These are phyloP conservation scores for Tipula unca DNA, from an alignment of 2,888 invertebrate species.

Conservation along the genomic window DNA sequence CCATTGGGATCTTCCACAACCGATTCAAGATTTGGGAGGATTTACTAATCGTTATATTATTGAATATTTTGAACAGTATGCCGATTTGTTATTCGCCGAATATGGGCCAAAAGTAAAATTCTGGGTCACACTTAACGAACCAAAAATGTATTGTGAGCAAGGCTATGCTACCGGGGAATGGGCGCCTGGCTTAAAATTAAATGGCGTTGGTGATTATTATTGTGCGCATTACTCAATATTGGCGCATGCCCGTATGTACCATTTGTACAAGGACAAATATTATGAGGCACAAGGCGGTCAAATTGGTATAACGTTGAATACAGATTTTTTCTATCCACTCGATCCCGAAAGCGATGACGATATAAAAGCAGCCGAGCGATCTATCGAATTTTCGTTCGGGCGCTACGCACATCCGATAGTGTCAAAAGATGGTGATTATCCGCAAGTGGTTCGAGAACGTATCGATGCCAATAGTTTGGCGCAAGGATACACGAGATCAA, in stretches of 20 bases:
- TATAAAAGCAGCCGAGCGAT: not conserved
- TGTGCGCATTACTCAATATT: slow-evolving; percentile 45
- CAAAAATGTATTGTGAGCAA: slow-evolving; percentile 38
- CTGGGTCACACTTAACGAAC: slow-evolving; percentile 54
- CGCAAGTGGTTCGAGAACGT: not conserved
- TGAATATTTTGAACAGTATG: slow-evolving; percentile 46
- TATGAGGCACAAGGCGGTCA: not conserved
- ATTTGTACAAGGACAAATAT: slow-evolving; percentile 35
- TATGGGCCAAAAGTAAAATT: slow-evolving; percentile 47
- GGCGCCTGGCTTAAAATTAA: slow-evolving; percentile 34
- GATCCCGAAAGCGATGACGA: not conserved
- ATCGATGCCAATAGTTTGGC: not conserved
- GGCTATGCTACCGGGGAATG: slow-evolving; percentile 40
- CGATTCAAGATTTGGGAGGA: slow-evolving; percentile 49
- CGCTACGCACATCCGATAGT: not conserved
- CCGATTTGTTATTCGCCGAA: slow-evolving; percentile 39
- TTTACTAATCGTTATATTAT: slow-evolving; percentile 41
- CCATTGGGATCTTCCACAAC: slow-evolving; percentile 48
- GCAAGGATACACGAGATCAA: not conserved
- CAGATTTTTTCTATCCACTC: not conserved
- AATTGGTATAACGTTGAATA: not conserved
- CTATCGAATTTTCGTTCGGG: not conserved
- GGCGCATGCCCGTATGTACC: slow-evolving; percentile 48
- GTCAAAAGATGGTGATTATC: not conserved
- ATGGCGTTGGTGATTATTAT: slow-evolving; percentile 44